Base-by-base conservation (phyloP, 2,888 invertebrate genomes). In the Bhutanitis thaidina region DNA sequence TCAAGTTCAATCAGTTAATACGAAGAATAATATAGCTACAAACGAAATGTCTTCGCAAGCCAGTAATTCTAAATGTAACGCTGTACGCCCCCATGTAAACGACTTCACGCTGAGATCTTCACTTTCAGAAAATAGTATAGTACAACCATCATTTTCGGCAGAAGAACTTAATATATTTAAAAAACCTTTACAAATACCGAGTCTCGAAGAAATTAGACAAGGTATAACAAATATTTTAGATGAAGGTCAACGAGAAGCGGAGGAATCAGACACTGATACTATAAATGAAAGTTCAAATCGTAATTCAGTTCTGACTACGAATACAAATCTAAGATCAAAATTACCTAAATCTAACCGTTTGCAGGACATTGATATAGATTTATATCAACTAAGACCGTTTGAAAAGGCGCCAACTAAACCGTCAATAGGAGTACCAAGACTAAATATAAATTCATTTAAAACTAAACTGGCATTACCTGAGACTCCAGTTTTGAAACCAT, bases 391-490 rank as follows among this genome's bases (percentile, higher is more conserved):
- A 0, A 43, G 46, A 30, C 41, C 46, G 5, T 43, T 46, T 4
- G 14, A 46, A 46, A 46, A 36, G 37, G 7, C 2, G n/a, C 30
- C 16, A 2, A 14, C 3, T 15, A 44, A 39, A 12, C 14, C 8
- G 1, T 29, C 16, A 15, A 13, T 34, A 13, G 9, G 5, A 3
- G 10, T 69, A 69, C 14, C 10, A 7, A 20, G 69, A 70, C 13
- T 64, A 55, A 40, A 46, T 69, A 20, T 79, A 34, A 71, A 74
- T 47, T 67, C 71, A 1, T 75, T 65, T 49, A 75, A 64, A 55
- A 59, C 72, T n/a, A 77, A 70, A 59, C 49, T 80, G 30, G 62
- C 75, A 1, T 45, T 71, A 14, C 76, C 79, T 3, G 67, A 71
- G 25, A 62, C 67, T 35, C 57, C 80, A 12, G 60, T 67, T 14